Evolutionary conservation across 2,113 vertebrate genomes (phyloP).

Genomic region (Oreochromis aureus): DNA sequence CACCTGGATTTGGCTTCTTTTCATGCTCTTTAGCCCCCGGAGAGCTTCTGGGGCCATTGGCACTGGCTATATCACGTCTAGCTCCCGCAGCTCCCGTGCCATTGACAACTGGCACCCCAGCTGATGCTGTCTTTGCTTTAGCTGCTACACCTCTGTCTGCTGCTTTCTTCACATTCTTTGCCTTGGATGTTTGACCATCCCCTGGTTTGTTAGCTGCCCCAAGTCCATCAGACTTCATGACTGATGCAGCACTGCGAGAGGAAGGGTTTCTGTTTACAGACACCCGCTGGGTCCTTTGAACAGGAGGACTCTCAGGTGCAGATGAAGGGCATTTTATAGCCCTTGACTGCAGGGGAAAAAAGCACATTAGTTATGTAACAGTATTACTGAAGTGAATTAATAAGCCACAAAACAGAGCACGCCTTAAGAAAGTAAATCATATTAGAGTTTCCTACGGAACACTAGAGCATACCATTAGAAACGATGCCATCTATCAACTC

Average conservation of each 20-base stretch:
- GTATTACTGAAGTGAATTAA: not conserved
- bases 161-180: constrained; percentile 78
- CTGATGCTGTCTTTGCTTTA: constrained; percentile 78
- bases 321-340: constrained; percentile 61
- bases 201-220: constrained; percentile 76
- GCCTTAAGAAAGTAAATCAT: not conserved
- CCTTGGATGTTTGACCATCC: constrained; percentile 76
- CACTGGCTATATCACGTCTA: constrained; percentile 64
- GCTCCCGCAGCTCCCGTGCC: constrained; percentile 66
- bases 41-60: constrained; percentile 70
- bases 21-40: constrained; percentile 71
- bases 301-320: constrained; percentile 61
- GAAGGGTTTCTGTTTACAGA: constrained; percentile 46
- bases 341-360: constrained; percentile 35
- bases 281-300: constrained; percentile 61
- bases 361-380: not conserved
- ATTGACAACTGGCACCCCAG: constrained; percentile 72
- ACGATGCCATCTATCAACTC: not conserved
- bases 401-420: not conserved
- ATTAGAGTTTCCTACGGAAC: not conserved
- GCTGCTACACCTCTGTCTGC: constrained; percentile 68
- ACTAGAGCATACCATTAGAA: not conserved
- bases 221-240: constrained; percentile 96
- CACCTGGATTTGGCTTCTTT: constrained; percentile 74
- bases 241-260: constrained; percentile 61